A percentile compares a stretch with the other conserved stretches of the same genome.
Conservation (phyloP, 2,888 invertebrate species). For the Baronia brevicornis region DNA sequence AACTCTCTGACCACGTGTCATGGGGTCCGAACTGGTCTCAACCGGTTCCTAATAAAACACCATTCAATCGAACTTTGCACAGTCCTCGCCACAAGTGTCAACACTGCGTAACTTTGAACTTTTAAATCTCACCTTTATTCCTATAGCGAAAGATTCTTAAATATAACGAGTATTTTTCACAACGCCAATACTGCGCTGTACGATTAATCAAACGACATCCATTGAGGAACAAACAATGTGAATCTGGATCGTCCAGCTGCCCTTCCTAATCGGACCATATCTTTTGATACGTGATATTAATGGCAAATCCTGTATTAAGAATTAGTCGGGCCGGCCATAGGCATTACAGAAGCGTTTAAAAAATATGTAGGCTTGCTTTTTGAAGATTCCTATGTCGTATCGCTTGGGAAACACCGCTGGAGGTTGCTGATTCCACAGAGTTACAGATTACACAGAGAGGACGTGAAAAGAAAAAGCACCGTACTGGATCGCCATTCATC, state of each 20-base stretch:
- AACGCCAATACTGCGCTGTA: slow-evolving; percentile 9
- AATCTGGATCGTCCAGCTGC: slow-evolving; percentile 51
- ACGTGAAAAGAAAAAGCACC: too few species aligned
- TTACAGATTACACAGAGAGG: too few species aligned
- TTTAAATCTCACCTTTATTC: not conserved
- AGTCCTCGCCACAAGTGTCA: slow-evolving; percentile 6
- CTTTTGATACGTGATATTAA: slow-evolving; percentile 48
- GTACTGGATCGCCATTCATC: too few species aligned
- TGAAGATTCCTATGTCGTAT: too few species aligned
- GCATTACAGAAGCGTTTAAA: too few species aligned
- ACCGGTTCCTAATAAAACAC: slow-evolving; percentile 64
- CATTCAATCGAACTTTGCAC: slow-evolving; percentile 58
- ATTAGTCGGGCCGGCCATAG: too few species aligned
- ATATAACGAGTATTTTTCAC: slow-evolving; percentile 2
- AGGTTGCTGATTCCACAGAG: too few species aligned
- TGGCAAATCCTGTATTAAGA: slow-evolving; percentile 22
- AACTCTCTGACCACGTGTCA: slow-evolving; percentile 64
- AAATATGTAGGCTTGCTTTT: too few species aligned
- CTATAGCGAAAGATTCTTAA: not conserved
- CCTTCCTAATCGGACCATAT: slow-evolving; percentile 41
- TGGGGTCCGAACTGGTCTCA: slow-evolving; percentile 54
- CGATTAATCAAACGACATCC: slow-evolving; percentile 29
- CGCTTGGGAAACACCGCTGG: too few species aligned
- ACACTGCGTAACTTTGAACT: not conserved
- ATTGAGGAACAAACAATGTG: slow-evolving; percentile 27